Percentiles rank a stretch among this genome's conserved stretches.
Evolutionary conservation across 2,797 vertebrate genomes (phyloP).

Genomic region (Avahi laniger): DNA sequence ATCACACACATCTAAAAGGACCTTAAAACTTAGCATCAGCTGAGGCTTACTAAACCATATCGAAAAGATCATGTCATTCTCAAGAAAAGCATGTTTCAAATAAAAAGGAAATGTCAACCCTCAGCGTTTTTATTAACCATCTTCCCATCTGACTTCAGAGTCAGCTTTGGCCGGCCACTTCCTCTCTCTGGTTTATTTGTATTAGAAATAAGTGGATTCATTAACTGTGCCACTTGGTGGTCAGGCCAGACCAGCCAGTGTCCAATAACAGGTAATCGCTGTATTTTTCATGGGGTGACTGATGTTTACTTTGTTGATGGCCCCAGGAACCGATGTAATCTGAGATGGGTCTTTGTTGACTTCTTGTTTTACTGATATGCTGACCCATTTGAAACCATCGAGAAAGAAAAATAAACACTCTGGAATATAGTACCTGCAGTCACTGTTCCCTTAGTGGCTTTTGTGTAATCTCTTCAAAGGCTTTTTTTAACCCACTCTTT

Average conservation of each 20-base stretch:
- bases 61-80: constrained; percentile 73
- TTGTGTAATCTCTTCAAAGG: constrained; percentile 56
- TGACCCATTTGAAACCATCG: constrained; percentile 81
- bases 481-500: background rate
- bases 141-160: constrained; percentile 73
- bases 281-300: constrained; percentile 85
- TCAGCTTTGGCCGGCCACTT: constrained; percentile 90
- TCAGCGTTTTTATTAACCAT: constrained; percentile 80
- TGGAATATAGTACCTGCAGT: constrained; percentile 73
- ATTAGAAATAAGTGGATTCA: constrained; percentile 93
- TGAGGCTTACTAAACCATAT: constrained; percentile 66
- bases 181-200: constrained; percentile 95
- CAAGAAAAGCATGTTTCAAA: constrained; percentile 79
- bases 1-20: constrained; percentile 36
- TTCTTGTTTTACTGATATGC: constrained; percentile 83
- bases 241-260: constrained; percentile 86
- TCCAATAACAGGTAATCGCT: constrained; percentile 84
- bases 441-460: constrained; percentile 2
- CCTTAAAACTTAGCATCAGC: constrained; percentile 65
- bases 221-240: constrained; percentile 86
- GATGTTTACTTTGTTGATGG: constrained; percentile 85
- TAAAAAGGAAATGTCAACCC: constrained; percentile 82
- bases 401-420: constrained; percentile 85
- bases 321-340: constrained; percentile 85
- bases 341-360: constrained; percentile 83